Evolutionary conservation across 2,113 vertebrate genomes (phyloP).

Genomic region (Origma solitaria): DNA sequence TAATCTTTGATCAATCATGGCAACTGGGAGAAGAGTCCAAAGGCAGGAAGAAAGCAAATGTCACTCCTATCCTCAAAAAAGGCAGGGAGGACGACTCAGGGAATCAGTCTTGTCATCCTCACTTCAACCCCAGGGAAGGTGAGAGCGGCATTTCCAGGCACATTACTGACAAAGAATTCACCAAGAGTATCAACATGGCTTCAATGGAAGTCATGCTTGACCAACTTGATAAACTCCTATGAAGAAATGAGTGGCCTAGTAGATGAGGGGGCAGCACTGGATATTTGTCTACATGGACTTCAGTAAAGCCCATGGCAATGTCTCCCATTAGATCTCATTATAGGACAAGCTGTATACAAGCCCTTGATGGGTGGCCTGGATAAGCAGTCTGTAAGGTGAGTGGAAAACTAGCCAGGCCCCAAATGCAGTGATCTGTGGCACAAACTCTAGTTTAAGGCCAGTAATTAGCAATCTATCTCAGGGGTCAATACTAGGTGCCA

Average conservation of each 20-base stretch:
- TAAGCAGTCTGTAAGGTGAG: not conserved
- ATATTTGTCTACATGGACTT: not conserved
- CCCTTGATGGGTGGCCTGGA: not conserved
- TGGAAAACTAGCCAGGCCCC: not conserved
- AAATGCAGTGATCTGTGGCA: not conserved
- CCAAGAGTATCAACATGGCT: not conserved
- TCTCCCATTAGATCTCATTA: rapidly evolving
- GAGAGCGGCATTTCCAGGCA: not conserved
- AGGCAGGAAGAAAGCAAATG: not conserved
- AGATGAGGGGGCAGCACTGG: not conserved
- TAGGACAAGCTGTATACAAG: not conserved
- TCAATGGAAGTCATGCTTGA: not conserved
- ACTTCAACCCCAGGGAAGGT: not conserved
- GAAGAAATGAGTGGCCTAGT: not conserved
- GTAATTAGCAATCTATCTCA: not conserved
- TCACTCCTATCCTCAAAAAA: not conserved
- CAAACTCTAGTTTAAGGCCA: not conserved
- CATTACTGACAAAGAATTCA: not conserved
- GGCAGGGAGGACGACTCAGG: not conserved
- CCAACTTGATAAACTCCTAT: not conserved
- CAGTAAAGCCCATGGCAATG: not conserved
- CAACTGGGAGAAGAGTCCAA: not conserved
- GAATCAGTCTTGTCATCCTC: not conserved
- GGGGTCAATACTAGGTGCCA: not conserved
- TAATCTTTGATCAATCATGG: not conserved